A percentile compares a stretch with the other conserved stretches of the same genome.
These are phyloP conservation scores for Hydractinia echinata DNA, from an alignment of 30 jellyfish, hydroid and myxozoan species.

Conservation along the genomic window DNA sequence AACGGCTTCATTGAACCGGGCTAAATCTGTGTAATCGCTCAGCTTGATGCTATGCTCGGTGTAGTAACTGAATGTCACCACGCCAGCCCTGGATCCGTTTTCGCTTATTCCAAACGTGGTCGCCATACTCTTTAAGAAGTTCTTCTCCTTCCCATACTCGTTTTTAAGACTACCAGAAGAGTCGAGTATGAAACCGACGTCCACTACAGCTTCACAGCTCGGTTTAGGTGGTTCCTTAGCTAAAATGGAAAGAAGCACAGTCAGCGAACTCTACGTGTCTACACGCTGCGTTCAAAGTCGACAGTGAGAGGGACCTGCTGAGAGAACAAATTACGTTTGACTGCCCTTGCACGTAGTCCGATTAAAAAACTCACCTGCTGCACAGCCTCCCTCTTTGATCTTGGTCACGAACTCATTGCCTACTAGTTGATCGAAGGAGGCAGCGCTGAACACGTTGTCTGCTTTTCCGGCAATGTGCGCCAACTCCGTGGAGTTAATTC, in stretches of 20 bases:
- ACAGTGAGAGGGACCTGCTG: background rate
- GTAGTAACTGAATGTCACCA: constrained; percentile 5
- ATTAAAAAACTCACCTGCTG: constrained; percentile 26
- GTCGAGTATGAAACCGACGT: constrained; percentile 7
- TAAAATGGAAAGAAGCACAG: background rate
- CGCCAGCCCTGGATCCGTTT: constrained; percentile 5
- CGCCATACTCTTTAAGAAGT: background rate
- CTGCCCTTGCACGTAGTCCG: background rate
- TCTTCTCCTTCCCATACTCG: background rate
- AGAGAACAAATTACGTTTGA: background rate
- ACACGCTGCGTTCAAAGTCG: background rate
- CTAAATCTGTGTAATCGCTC: background rate
- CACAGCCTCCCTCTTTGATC: constrained; percentile 17
- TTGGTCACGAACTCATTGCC: constrained; percentile 22
- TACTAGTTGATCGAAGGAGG: constrained; percentile 30
- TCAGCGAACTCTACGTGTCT: background rate
- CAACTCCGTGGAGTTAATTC: constrained; percentile 58
- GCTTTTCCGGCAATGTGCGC: constrained; percentile 56
- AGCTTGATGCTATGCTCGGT: constrained; percentile 14
- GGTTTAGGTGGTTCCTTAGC: background rate
- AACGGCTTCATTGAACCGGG: background rate
- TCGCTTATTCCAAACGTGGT: background rate
- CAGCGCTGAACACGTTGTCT: constrained; percentile 19
- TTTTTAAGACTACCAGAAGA: background rate
- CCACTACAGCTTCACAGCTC: constrained; percentile 2